Conservation (phyloP, 2,797 vertebrate genomes). For the Spondyliosoma cantharus region DNA sequence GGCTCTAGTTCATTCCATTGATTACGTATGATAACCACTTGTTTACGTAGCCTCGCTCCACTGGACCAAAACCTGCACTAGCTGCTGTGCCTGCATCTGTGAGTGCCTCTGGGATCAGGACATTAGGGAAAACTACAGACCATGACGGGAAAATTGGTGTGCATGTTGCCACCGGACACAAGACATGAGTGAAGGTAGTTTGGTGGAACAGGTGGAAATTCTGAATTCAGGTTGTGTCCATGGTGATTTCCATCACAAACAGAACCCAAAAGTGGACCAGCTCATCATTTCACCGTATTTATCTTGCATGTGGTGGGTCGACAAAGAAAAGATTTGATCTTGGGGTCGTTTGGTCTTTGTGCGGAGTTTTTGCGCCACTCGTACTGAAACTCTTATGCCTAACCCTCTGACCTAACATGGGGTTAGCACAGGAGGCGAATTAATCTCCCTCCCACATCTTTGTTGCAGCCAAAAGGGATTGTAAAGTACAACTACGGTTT, state of each 20-base stretch:
- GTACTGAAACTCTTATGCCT: constrained; percentile 11
- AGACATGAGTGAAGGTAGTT: no score
- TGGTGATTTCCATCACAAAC: not conserved
- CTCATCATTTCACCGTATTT: constrained; percentile 13
- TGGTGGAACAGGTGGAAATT: not conserved
- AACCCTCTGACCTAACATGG: constrained; percentile 32
- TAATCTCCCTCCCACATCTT: constrained; percentile 48
- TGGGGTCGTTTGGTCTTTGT: constrained; percentile 4
- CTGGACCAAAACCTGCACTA: no score
- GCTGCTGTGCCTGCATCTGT: no score
- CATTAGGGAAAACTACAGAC: no score
- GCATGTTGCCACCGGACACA: no score
- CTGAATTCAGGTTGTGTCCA: not conserved
- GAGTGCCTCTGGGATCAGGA: no score
- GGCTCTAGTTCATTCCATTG: no score
- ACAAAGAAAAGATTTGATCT: constrained; percentile 26
- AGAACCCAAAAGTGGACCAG: constrained; percentile 9
- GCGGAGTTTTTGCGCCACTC: constrained; percentile 15
- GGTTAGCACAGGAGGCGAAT: constrained; percentile 39
- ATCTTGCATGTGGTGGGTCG: not conserved
- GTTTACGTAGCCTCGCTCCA: no score
- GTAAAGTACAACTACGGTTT: constrained; percentile 53
- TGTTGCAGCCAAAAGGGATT: constrained; percentile 33
- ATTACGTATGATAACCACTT: no score
- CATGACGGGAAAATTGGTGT: no score